Base-by-base conservation (phyloP, 2,113 vertebrate genomes). In the Pteruthius melanotis region DNA sequence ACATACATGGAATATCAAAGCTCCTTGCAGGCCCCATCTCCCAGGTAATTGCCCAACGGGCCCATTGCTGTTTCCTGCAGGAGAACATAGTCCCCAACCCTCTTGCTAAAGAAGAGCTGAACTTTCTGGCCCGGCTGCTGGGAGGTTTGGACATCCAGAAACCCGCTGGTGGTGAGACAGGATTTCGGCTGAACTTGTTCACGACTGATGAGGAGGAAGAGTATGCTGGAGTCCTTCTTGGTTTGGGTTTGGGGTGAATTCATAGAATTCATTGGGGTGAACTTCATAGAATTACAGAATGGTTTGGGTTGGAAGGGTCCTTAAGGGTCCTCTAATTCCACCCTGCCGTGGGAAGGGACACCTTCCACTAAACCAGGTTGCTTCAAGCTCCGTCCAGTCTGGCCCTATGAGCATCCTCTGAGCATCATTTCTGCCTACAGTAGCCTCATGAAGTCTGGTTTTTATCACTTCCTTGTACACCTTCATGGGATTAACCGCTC, bases 101-200 rank as follows among this genome's bases (percentile, higher is more conserved):
- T 45, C 97, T 99, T 49, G 99, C 99, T 77, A 99, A 99, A 97
- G 99, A 99, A 97, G 99, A 99, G 78, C 98, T 99, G 89, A 99
- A 99, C 92, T 97, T 99, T 45, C 96, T 99, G 96, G 99, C 99
- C 91, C 98, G 97, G 93, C 98, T 99, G 68, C 98, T 99, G 98
- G 99, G 99, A 92, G 98, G 98, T 26, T 94, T 99, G 96, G 99
- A 99, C 50, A 81, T 98, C 76, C 98, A 98, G 94, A 99, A 98
- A 93, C 65, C 98, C 12, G 70, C 96, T 22, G 98, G 97, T 77
- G 63, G 95, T 1, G 99, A 99, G 90, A 97, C 97, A 2, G 98
- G 98, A 85, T 99, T 99, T 95, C 98, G 98, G 50, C 96, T 99
- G 82, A 99, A 99, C 91, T 97, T 99, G 40, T 99, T 99, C 91